Evolutionary conservation across 2,888 invertebrate species (phyloP).

Genomic region (Malthinus flaveolus): DNA sequence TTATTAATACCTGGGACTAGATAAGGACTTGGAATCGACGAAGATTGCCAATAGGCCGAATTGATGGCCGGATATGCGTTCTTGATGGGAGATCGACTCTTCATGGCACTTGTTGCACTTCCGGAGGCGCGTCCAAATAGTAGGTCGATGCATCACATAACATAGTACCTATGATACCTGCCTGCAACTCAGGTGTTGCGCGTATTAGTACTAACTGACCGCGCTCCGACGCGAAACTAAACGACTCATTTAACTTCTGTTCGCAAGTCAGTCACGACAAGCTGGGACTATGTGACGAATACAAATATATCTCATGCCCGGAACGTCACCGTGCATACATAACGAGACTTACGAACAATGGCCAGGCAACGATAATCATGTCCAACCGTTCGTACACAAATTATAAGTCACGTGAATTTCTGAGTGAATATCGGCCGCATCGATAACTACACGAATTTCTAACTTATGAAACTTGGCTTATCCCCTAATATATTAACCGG

Average conservation of each 20-base stretch:
- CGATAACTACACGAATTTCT: conserved; percentile 2
- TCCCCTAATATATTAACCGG: neutral
- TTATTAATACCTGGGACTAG: conserved; percentile 74
- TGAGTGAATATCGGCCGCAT: conserved; percentile 15
- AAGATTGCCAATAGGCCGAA: conserved; percentile 83
- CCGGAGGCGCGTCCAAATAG: conserved; percentile 30
- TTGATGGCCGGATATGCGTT: conserved; percentile 74
- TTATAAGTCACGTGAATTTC: conserved; percentile 23
- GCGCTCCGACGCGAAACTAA: conserved; percentile 47
- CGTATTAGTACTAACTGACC: conserved; percentile 36
- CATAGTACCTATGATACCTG: conserved; percentile 13
- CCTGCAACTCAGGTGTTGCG: conserved; percentile 19
- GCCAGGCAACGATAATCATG: conserved; percentile 31
- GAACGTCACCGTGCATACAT: conserved; percentile 42
- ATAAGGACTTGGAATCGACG: conserved; percentile 78
- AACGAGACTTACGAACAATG: conserved; percentile 35
- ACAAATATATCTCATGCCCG: conserved; percentile 45
- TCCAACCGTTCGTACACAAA: conserved; percentile 23
- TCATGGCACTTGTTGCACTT: conserved; percentile 45
- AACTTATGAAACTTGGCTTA: conserved; percentile 1
- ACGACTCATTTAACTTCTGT: conserved; percentile 48
- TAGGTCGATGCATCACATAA: conserved; percentile 30
- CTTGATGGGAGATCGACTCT: conserved; percentile 46
- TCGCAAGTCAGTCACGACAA: conserved; percentile 41
- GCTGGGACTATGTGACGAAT: conserved; percentile 49